These are phyloP conservation scores for Parazoanthus atlanticus DNA, from an alignment of 92 coral and sea anemone species.

Conservation along the genomic window DNA sequence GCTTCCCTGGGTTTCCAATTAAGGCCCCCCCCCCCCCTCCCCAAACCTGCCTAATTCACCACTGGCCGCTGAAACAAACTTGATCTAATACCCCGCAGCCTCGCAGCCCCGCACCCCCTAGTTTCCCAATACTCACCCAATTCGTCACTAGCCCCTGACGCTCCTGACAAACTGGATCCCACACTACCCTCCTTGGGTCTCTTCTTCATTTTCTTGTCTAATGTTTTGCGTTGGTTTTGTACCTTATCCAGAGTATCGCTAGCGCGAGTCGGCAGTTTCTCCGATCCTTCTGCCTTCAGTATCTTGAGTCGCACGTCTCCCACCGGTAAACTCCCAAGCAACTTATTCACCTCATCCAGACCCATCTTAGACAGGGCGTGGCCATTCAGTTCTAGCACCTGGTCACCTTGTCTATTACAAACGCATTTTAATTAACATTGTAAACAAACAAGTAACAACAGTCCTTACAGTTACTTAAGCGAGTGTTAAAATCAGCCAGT, in stretches of 20 bases:
- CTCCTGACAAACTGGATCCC: conserved; percentile 54
- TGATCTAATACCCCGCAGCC: neutral
- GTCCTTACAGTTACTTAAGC: neutral
- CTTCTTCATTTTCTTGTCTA: conserved; percentile 57
- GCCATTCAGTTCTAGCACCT: conserved; percentile 81
- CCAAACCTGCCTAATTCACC: neutral
- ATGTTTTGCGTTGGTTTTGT: conserved; percentile 53
- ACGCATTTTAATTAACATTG: neutral
- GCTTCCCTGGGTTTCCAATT: neutral
- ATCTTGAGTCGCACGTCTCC: conserved; percentile 81
- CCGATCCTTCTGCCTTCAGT: conserved; percentile 40
- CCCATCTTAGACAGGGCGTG: conserved; percentile 66
- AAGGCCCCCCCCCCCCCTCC: no score
- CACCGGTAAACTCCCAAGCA: conserved; percentile 84
- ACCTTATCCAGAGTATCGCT: conserved; percentile 60
- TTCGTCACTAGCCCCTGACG: conserved; percentile 61
- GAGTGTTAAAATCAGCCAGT: no score
- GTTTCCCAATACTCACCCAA: conserved; percentile 57
- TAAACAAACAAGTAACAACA: neutral
- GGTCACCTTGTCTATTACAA: conserved; percentile 80
- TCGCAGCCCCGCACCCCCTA: no score
- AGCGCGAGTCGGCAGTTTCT: conserved; percentile 54
- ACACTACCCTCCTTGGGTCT: conserved; percentile 46
- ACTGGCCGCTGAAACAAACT: neutral
- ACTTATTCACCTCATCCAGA: conserved; percentile 77